Evolutionary conservation across 1,140 invertebrate species (phyloP), one percentile per base, ranked within the genome.

Genomic region (Scaptomyza montana): DNA sequence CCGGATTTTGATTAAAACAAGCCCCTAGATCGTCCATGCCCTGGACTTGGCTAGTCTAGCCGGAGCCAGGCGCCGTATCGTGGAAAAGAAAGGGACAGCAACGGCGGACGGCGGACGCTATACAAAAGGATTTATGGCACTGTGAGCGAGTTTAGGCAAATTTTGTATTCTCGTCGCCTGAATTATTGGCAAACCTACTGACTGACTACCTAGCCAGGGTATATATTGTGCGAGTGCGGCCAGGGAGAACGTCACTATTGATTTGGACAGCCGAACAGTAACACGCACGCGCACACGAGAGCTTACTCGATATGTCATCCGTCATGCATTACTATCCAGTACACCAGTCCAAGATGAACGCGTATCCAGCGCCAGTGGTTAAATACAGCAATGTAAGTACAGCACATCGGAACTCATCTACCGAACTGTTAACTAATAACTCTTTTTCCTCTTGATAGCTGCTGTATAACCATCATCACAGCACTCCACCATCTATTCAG

Each of bases 241-340:
- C 54, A 10, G 66, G 13, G 30, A 64, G 30, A 53, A 65, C 67
- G 79, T 89, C 84, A 87, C 71, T 68, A 47, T 19, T 55, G 36
- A 67, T 67, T 77, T 62, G 71, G 56, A 77, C 84, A 74, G 62
- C 45, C 33, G 7, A 57, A 50, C 47, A 63, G 45, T 51, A 74
- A 28, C 10, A 47, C 33, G 19, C 19, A 25, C 49, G 30, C 28
- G 50, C 53, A 61, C 62, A 36, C 33, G 8, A 36, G 33, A 36
- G 33, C 30, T 33, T 7, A 7, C 7, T 1, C 13, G 64, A 67
- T 33, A 89, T 90, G 87, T 90, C 87, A 60, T 90, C 87, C 62
- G 81, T 90, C 50, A 90, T 90, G 82, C 87, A 90, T 71, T 90
- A 90, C 87, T 90, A 90, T 73, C 87, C 87, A 66, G 79, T 90